Evolutionary conservation across 1,140 invertebrate genomes (phyloP), one percentile per base, ranked within the genome.

Genomic region (Wasmannia auropunctata): DNA sequence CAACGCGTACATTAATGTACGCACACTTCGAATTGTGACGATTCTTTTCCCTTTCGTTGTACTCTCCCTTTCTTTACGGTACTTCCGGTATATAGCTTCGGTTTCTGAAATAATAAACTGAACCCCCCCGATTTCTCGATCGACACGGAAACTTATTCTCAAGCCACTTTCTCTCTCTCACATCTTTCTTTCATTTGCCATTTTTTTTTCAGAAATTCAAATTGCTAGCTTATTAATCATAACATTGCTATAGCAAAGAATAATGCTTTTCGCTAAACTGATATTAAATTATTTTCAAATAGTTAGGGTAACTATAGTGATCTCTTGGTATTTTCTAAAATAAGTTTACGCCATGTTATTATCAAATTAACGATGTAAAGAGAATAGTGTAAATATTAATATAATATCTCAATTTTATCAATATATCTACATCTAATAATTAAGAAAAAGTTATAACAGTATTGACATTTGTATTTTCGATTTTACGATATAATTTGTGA

Each of bases 121-220:
- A 69, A 79, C 3, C 60, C 58, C n/a, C 58, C 43, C 60, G 46
- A 67, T 85, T 77, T 77, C 62, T 46, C 62, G 40, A 86, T 77
- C 84, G 62, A 67, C 62, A 37, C 62, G 75, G n/a, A n/a, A 80
- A 25, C 84, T 86, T 86, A 58, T 86, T 86, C 75, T 63, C 70
- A 62, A 37, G 43, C 40, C 8, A 7, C 40, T n/a, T n/a, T n/a
- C n/a, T n/a, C n/a, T n/a, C n/a, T 84, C 70, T 84, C 43, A 37
- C 22, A 3, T 85, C 43, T 49, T 63, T 84, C 51, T 75, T 16
- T 60, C 8, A 2, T 63, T 84, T 37, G 7, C 6, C 10, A 5
- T 40, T 81, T 60, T 3, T 60, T 3, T 75, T 34, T 3, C 46
- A 70, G 34, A 81, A 81, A 72, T 81, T 56, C 22, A n/a, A 54